phyloP scores from a whole-genome alignment of 2,888 invertebrate species.

The Drosophila kambysellisi region DNA sequence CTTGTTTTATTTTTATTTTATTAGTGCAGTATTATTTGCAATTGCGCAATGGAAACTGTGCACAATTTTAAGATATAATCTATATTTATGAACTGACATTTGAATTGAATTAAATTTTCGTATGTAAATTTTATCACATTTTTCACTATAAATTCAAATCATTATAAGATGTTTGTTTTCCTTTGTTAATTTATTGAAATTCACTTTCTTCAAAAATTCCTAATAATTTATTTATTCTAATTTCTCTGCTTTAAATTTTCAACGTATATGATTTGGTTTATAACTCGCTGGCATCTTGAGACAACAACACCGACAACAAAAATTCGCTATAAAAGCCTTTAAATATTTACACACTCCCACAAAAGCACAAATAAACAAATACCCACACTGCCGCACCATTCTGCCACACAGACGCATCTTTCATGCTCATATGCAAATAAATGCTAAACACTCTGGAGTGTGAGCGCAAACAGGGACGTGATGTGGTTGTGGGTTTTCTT shows the following conservation, averaged over 20 bases:
- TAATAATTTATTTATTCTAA: not conserved
- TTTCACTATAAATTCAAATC: not conserved
- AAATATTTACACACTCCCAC: constrained; percentile 70
- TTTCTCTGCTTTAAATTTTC: not conserved
- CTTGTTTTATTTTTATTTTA: constrained; percentile 28
- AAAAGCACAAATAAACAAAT: constrained; percentile 72
- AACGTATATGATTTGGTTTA: constrained; percentile 12
- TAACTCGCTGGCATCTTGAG: constrained; percentile 13
- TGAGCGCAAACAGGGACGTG: constrained; percentile 10
- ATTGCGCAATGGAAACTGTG: not conserved
- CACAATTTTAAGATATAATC: not conserved
- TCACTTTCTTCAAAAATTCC: not conserved
- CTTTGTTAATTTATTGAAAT: not conserved
- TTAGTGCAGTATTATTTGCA: not conserved
- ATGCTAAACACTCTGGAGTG: constrained; percentile 66
- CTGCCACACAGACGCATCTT: constrained; percentile 22
- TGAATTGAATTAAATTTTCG: not conserved
- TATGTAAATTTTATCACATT: not conserved
- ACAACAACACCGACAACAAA: constrained; percentile 9
- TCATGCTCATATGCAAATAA: constrained; percentile 69
- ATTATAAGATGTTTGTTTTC: not conserved
- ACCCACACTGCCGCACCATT: constrained; percentile 27
- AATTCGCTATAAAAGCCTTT: constrained; percentile 71
- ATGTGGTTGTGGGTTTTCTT: constrained; percentile 6
- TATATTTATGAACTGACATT: constrained; percentile 9